Evolutionary conservation across 2,888 invertebrate genomes (phyloP), one percentile per base, ranked within the genome.

Genomic region (Seira musarum): DNA sequence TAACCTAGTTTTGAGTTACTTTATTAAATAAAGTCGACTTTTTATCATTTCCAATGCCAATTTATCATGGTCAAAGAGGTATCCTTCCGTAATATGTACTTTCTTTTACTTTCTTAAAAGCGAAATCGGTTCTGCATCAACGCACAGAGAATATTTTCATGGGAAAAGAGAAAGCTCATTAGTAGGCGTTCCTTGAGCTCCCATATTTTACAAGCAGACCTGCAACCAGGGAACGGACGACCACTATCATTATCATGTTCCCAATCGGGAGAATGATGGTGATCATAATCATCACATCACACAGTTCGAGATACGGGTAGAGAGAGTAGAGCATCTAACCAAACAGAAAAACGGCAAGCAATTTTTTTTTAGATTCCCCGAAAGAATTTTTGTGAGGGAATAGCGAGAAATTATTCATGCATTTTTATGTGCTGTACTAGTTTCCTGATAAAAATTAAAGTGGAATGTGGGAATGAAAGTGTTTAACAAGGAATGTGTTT

Each of bases 321-420:
- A n/a, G n/a, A n/a, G n/a, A n/a, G n/a, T n/a, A n/a, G n/a, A n/a
- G n/a, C n/a, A n/a, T n/a, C 46, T 35, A 15, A 40, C 40, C 13
- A 35, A 21, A 13, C 46, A 67, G 13, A 21, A 22, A 67, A 17
- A 17, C 15, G 17, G 49, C 40, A 69, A 17, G 69, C 17, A 53
- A 8, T 40, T 40, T 13, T 40, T 40, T 40, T 13, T 13, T n/a
- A n/a, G n/a, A n/a, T n/a, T n/a, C n/a, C n/a, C n/a, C n/a, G n/a
- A 46, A 1, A 67, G 49, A 67, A 67, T 64, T 68, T 49, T 53
- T 57, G 53, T 1, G 57, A 69, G 30, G 57, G 49, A 13, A 17
- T 69, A 57, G 46, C 49, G 21, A 10, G 69, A 30, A 69, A 57
- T 69, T 69, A 69, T 69, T 69, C 69, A 68, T 68, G 68, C 68